Evolutionary conservation across 92 coral and sea anemone genomes (phyloP), one percentile per base, ranked within the genome.

Genomic region (Heteractis magnifica): DNA sequence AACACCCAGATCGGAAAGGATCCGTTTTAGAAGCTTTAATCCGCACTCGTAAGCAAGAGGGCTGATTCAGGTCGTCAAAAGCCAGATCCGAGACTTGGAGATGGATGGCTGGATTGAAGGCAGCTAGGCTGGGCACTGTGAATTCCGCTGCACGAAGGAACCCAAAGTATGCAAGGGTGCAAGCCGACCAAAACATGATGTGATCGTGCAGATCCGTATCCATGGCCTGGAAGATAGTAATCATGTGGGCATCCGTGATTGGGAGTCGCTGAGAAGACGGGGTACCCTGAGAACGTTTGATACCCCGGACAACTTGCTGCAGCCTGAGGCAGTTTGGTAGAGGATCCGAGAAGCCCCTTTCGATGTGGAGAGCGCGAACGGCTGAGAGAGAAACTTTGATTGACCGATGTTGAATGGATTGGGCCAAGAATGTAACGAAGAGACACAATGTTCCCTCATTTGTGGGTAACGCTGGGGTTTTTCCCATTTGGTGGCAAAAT

Each of bases 121-220:
- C 56, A 4, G 89, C 82, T 4, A 77, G 55, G 41, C n/a, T 77
- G 52, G 84, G 80, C 5, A 85, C 70, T 6, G 89, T 81, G 51
- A 87, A 85, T 65, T 90, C 89, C 5, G 89, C 50, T 2, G 90
- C 73, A 5, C 87, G 83, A 19, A 90, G 77, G 48, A 90, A 90
- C 23, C 90, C 90, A 79, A 87, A 90, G 68, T 73, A 86, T 7
- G 78, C 90, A 18, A 84, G 80, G 23, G 72, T 56, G 77, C 77
- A 80, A 8, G 90, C 88, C 7, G 85, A 75, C 90, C 93, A 86
- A 71, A 83, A 90, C 77, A 84, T 80, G 75, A 65, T 20, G 51
- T 81, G 72, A 56, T 89, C 77, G 3, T 10, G 72, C 13, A 19
- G 0, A 0, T 55, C 11, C 51, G 76, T 10, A 70, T 86, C 76